Conservation (phyloP, 1,140 invertebrate species). For the Leptinotarsa undecemlineata region DNA sequence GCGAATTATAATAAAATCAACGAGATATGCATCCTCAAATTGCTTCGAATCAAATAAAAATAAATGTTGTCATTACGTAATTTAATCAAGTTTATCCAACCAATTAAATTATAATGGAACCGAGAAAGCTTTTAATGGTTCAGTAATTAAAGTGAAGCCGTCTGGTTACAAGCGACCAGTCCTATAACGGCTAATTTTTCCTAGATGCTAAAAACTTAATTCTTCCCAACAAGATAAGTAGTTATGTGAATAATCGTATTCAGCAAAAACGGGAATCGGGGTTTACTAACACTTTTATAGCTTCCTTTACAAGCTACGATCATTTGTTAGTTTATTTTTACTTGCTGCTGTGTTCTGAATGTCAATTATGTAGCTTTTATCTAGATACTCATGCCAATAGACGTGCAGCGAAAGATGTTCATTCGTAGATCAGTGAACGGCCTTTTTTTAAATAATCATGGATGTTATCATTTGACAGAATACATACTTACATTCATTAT, state of each 20-base stretch:
- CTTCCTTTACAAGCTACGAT: slow-evolving; percentile 25
- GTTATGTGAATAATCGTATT: slow-evolving; percentile 7
- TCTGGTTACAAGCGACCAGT: slow-evolving; percentile 10
- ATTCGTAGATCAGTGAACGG: neutral
- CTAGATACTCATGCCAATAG: neutral
- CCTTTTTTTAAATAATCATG: too few relatives aligned
- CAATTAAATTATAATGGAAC: slow-evolving; percentile 21
- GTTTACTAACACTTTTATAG: slow-evolving; percentile 29
- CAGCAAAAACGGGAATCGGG: slow-evolving; percentile 16
- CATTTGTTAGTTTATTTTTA: slow-evolving; percentile 25
- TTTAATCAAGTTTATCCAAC: slow-evolving; percentile 12
- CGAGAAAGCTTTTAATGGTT: slow-evolving; percentile 12
- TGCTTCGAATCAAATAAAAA: neutral
- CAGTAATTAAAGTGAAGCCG: slow-evolving; percentile 15
- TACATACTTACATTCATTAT: too few relatives aligned
- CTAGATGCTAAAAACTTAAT: slow-evolving; percentile 19
- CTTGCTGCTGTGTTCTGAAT: neutral
- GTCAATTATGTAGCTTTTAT: slow-evolving; percentile 12
- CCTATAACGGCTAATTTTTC: slow-evolving; percentile 24
- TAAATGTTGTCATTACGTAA: slow-evolving; percentile 16
- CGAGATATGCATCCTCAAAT: neutral
- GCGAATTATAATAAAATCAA: neutral
- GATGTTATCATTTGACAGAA: too few relatives aligned
- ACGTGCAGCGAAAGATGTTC: neutral
- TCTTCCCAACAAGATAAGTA: slow-evolving; percentile 13